These are phyloP conservation scores for Phenganax subtilis DNA, from an alignment of 92 coral and sea anemone species.

Conservation along the genomic window DNA sequence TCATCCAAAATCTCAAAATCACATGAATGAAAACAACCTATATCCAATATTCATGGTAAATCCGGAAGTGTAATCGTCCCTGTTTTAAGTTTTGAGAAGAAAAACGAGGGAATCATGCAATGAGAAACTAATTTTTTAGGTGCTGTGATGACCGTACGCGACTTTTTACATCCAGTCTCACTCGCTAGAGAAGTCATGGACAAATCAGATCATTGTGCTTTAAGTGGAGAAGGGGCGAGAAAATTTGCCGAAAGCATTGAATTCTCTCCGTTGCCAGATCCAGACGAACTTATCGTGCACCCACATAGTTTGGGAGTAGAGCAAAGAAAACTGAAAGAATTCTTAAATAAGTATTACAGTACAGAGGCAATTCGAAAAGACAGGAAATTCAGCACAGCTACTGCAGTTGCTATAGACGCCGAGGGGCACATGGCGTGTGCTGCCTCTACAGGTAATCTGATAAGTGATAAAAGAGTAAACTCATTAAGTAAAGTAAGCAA, in stretches of 20 bases:
- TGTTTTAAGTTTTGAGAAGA: no score
- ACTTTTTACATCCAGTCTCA: no score
- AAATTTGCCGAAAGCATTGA: constrained; percentile 62
- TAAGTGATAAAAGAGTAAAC: neutral
- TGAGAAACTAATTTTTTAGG: no score
- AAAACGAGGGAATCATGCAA: no score
- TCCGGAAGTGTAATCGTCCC: no score
- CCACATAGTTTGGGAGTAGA: neutral
- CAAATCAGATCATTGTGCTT: constrained; percentile 66
- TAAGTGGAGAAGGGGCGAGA: constrained; percentile 72
- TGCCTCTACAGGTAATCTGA: constrained; percentile 66
- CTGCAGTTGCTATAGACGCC: constrained; percentile 82
- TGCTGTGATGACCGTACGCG: no score
- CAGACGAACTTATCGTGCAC: constrained; percentile 44
- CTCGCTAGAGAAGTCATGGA: neutral
- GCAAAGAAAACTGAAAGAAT: no score
- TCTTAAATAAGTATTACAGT: no score
- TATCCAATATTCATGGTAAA: no score
- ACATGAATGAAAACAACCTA: no score
- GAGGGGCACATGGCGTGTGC: constrained; percentile 72
- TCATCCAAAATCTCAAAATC: no score
- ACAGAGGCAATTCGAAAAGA: neutral
- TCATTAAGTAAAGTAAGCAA: neutral
- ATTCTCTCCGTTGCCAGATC: constrained; percentile 52
- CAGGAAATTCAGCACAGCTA: constrained; percentile 64